These are phyloP conservation scores for Schizopygopsis pylzovi DNA, from an alignment of 2,797 vertebrate species.

Conservation along the genomic window DNA sequence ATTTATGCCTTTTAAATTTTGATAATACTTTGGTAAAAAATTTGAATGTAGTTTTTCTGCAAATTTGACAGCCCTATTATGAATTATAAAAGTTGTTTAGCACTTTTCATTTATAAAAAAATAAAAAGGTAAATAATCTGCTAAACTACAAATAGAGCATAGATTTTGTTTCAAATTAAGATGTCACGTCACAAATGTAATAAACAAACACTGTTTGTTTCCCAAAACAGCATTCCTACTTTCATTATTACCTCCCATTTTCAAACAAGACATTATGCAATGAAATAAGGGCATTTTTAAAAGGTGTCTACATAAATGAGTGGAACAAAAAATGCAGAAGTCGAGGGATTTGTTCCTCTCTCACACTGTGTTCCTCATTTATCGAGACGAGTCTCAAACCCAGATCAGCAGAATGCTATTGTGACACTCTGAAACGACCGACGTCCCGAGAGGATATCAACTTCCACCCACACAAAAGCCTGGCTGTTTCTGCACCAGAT, in stretches of 20 bases:
- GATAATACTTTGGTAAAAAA: too few relatives aligned
- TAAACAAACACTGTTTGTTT: neutral
- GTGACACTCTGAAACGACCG: slow-evolving; percentile 53
- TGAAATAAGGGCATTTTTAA: neutral
- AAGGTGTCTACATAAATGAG: slow-evolving; percentile 26
- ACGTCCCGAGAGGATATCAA: slow-evolving; percentile 60
- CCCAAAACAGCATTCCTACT: neutral
- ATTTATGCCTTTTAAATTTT: too few relatives aligned
- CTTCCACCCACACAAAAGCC: slow-evolving; percentile 57
- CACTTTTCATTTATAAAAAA: neutral
- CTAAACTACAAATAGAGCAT: neutral
- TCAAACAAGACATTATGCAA: neutral
- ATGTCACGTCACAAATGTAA: neutral
- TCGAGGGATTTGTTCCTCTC: slow-evolving; percentile 27
- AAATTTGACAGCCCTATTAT: neutral
- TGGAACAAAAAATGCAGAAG: slow-evolving; percentile 14
- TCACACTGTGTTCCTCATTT: slow-evolving; percentile 34
- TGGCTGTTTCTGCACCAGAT: slow-evolving; percentile 44
- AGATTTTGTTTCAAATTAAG: neutral
- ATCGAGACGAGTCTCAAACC: slow-evolving; percentile 39
- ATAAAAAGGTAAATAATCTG: neutral
- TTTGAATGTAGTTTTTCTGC: too few relatives aligned
- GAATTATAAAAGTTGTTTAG: neutral
- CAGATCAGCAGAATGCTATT: slow-evolving; percentile 56
- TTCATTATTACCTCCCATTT: neutral